Percentiles rank a stretch among this genome's conserved stretches.
phyloP scores from a whole-genome alignment of 2,797 vertebrate genomes.

The Coilia nasus region DNA sequence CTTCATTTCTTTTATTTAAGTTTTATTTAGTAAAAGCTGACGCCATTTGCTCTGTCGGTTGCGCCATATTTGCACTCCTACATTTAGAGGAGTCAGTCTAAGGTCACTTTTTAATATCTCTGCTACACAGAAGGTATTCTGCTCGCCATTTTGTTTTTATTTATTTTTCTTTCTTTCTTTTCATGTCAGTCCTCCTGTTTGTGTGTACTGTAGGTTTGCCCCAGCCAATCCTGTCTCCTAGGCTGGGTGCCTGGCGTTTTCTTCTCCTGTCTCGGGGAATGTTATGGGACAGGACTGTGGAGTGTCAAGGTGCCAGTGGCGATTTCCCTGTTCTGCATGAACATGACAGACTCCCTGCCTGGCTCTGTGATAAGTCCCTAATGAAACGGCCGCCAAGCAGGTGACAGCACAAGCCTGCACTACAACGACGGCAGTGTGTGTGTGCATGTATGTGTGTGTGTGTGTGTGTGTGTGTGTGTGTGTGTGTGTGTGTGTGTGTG shows the following conservation, averaged over 20 bases:
- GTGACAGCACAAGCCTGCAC: not conserved
- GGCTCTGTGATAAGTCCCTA: constrained; percentile 22
- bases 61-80: too few species aligned
- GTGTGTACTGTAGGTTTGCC: too few species aligned
- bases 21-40: not conserved
- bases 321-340: constrained; percentile 40
- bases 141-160: too few species aligned
- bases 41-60: too few species aligned
- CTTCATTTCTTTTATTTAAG: not conserved
- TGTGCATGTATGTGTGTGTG: not conserved
- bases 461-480: not conserved
- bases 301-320: constrained; percentile 31
- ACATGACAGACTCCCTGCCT: constrained; percentile 28
- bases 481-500: not conserved
- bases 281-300: constrained; percentile 27
- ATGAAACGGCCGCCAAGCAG: constrained; percentile 27
- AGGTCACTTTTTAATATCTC: too few species aligned
- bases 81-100: too few species aligned
- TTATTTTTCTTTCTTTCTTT: too few species aligned
- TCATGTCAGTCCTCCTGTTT: too few species aligned
- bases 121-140: too few species aligned
- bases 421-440: too few species aligned
- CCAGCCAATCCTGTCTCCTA: not conserved
- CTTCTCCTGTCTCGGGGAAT: too few species aligned
- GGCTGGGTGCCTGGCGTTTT: too few species aligned